These are phyloP conservation scores for Campylorhamphus procurvoides DNA, from an alignment of 2,113 vertebrate species.

Conservation along the genomic window DNA sequence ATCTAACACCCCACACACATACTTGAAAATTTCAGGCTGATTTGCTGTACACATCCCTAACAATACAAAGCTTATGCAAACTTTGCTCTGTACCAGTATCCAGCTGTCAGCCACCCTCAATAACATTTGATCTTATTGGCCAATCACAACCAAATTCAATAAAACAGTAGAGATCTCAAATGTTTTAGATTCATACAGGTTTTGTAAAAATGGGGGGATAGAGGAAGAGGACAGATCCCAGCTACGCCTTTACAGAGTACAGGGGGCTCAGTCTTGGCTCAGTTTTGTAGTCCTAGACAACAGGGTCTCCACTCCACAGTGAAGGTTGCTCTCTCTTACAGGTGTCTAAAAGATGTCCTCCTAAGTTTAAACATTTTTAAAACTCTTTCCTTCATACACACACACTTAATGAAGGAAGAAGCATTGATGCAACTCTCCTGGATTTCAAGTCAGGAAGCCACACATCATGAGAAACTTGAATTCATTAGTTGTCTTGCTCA, in stretches of 20 bases:
- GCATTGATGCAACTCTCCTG: not conserved
- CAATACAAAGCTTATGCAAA: not conserved
- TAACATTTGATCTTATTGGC: not conserved
- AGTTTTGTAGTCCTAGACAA: not conserved
- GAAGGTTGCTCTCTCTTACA: not conserved
- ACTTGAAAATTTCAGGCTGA: not conserved
- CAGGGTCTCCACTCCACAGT: accelerated
- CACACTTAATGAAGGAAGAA: not conserved
- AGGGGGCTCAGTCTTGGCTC: not conserved
- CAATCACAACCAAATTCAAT: not conserved
- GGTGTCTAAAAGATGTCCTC: not conserved
- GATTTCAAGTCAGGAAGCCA: not conserved
- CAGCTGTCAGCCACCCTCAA: not conserved
- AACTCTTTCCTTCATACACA: not conserved
- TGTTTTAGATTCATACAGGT: not conserved
- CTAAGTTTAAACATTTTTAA: not conserved
- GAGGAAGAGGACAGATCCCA: not conserved
- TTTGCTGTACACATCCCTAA: not conserved
- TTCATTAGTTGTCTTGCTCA: not conserved
- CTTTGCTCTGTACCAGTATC: not conserved
- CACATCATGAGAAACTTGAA: not conserved
- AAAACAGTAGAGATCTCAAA: not conserved
- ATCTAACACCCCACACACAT: accelerated
- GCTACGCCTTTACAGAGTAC: no score
- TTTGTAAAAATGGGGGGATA: not conserved